A percentile compares a stretch with the other conserved stretches of the same genome.
These are phyloP conservation scores for Trichosurus vulpecula DNA, from an alignment of 2,797 vertebrate species.

Conservation along the genomic window DNA sequence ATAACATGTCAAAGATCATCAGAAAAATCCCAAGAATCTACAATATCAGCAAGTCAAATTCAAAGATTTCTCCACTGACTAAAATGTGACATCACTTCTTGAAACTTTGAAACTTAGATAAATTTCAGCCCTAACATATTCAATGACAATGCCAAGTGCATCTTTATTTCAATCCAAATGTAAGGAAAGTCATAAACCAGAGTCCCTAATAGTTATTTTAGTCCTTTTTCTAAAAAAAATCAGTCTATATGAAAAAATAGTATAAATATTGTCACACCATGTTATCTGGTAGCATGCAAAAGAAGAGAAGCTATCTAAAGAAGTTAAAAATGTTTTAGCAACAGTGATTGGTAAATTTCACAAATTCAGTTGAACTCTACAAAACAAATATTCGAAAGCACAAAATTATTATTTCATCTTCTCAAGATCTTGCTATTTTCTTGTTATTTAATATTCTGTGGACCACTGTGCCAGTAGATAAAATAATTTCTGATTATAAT, in stretches of 20 bases:
- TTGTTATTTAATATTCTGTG: background rate
- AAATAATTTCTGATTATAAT: background rate
- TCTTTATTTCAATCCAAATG: conserved; percentile 20
- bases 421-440: background rate
- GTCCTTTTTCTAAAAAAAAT: background rate
- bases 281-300: background rate
- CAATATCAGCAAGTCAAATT: background rate
- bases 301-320: background rate
- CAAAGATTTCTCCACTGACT: conserved; percentile 21
- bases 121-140: background rate
- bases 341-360: conserved; percentile 5
- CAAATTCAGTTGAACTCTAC: conserved; percentile 17
- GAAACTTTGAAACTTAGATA: conserved; percentile 5
- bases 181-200: background rate
- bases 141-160: conserved; percentile 12
- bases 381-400: conserved; percentile 37
- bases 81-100: background rate
- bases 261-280: conserved; percentile 1
- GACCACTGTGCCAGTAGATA: background rate
- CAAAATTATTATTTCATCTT: background rate
- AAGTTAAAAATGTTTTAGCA: background rate
- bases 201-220: background rate
- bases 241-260: background rate
- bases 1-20: background rate
- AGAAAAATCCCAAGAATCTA: background rate